Evolutionary conservation across 92 coral and sea anemone species (phyloP).

Genomic region (Zoanthus solanderi): DNA sequence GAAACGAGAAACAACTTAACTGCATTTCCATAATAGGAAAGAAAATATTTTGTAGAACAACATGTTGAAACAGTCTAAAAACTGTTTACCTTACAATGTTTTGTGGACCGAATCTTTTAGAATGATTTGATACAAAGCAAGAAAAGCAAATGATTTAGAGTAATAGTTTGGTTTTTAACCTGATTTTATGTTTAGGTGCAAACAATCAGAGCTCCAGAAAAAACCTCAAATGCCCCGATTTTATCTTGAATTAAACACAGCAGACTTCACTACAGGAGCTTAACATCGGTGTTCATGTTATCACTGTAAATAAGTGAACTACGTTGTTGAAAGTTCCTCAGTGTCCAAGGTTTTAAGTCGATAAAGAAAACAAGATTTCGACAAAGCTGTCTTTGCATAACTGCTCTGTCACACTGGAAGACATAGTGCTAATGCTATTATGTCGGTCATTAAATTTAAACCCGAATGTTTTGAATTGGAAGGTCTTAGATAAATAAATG

Average conservation of each 20-base stretch:
- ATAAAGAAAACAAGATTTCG: slow-evolving; percentile 18
- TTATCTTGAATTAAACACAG: background rate
- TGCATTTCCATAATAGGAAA: slow-evolving; percentile 80
- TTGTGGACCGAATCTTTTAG: slow-evolving; percentile 37
- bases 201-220: background rate
- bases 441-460: background rate
- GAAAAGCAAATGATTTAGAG: slow-evolving; percentile 5
- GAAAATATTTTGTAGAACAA: slow-evolving; percentile 85
- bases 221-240: background rate
- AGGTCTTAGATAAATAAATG: background rate
- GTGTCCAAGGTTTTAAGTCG: slow-evolving; percentile 25
- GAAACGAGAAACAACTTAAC: slow-evolving; percentile 80
- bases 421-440: background rate
- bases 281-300: background rate
- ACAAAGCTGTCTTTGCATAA: slow-evolving; percentile 23
- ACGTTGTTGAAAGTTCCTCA: slow-evolving; percentile 4
- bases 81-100: slow-evolving; percentile 56
- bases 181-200: background rate
- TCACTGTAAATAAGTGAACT: slow-evolving; percentile 3
- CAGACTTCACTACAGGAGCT: background rate
- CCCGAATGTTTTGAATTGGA: background rate
- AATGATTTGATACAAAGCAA: slow-evolving; percentile 15
- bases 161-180: background rate
- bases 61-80: slow-evolving; percentile 66
- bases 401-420: slow-evolving; percentile 1